Evolutionary conservation across 2,113 vertebrate species (phyloP).

Genomic region (Anoura caudifer): DNA sequence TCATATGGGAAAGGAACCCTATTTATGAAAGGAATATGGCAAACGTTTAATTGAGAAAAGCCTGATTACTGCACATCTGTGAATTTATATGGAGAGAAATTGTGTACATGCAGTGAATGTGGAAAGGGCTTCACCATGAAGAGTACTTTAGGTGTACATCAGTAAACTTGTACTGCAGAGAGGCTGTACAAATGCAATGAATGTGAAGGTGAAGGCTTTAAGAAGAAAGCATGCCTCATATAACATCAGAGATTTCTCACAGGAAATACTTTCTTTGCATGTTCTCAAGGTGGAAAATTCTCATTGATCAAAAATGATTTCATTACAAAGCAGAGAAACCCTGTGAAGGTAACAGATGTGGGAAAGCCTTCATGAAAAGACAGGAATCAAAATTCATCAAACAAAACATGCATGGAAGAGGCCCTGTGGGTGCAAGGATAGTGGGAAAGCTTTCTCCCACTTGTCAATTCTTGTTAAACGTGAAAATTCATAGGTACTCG

Average conservation of each 20-base stretch:
- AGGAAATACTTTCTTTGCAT: constrained; percentile 5
- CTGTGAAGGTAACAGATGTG: background rate
- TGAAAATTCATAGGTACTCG: constrained; percentile 25
- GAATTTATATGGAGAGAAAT: constrained; percentile 34
- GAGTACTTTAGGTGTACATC: background rate
- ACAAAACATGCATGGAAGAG: constrained; percentile 31
- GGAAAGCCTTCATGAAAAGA: constrained; percentile 4
- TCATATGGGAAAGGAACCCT: background rate
- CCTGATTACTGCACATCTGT: no score
- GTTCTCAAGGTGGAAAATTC: constrained; percentile 10
- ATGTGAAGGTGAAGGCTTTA: constrained; percentile 39
- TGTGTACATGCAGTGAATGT: constrained; percentile 62
- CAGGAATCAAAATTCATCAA: background rate
- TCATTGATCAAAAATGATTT: constrained; percentile 25
- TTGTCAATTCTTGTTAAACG: constrained; percentile 22
- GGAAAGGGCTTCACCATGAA: constrained; percentile 82
- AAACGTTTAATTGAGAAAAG: constrained; percentile 57
- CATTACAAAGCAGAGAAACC: constrained; percentile 35
- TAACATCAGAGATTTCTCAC: constrained; percentile 16
- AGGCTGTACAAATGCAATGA: background rate
- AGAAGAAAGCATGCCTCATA: background rate
- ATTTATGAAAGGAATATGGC: background rate
- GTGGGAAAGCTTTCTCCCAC: constrained; percentile 8
- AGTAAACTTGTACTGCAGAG: background rate
- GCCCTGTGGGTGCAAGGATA: background rate